Conservation (phyloP, 2,797 vertebrate genomes). For the Paguma larvata region DNA sequence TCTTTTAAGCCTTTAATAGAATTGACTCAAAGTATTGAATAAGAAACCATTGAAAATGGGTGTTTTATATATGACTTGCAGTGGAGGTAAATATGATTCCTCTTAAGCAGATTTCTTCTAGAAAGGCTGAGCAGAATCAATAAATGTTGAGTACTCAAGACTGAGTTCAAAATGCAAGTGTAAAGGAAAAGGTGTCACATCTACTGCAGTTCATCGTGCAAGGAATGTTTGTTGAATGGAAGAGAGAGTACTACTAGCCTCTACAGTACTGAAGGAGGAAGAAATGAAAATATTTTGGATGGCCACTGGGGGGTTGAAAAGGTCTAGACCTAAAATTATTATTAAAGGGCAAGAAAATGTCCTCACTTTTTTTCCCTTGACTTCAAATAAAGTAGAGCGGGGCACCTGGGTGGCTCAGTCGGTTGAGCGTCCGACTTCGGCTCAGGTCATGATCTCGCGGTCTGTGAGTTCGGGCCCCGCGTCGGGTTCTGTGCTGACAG, state of each 20-base stretch:
- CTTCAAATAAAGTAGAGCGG: constrained; percentile 73
- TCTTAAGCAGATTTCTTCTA: constrained; percentile 47
- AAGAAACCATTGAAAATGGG: constrained; percentile 27
- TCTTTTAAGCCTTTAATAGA: constrained; percentile 47
- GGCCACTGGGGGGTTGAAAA: constrained; percentile 46
- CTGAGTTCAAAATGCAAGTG: background rate
- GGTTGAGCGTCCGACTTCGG: too few species aligned
- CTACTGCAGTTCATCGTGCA: constrained; percentile 41
- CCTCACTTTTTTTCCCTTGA: background rate
- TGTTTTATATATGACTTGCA: constrained; percentile 6
- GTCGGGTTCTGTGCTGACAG: too few species aligned
- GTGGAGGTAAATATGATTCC: background rate
- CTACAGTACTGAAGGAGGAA: constrained; percentile 48
- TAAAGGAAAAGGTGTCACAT: constrained; percentile 40
- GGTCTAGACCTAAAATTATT: constrained; percentile 65
- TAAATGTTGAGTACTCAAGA: background rate
- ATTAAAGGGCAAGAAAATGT: constrained; percentile 71
- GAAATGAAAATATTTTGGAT: constrained; percentile 73
- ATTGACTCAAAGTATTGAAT: constrained; percentile 10
- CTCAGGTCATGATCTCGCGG: too few species aligned
- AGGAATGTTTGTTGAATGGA: constrained; percentile 56
- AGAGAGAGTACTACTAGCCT: constrained; percentile 52
- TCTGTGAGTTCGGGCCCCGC: too few species aligned
- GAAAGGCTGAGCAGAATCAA: constrained; percentile 16
- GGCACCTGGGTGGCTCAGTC: too few species aligned